Conservation (phyloP, 2,113 vertebrate genomes). For the Paedocypris sp. region DNA sequence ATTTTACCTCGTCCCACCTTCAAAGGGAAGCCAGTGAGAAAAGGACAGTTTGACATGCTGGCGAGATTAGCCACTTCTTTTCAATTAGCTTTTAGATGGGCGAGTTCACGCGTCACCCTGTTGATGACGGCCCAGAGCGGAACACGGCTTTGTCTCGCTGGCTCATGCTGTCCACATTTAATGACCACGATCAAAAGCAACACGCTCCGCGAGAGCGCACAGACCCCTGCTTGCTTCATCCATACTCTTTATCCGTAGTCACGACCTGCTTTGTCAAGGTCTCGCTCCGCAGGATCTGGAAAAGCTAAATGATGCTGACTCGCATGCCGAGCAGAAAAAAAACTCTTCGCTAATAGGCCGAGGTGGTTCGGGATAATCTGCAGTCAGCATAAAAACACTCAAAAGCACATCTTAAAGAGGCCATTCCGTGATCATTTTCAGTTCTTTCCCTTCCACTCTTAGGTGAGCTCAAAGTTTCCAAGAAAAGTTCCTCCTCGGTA, state of each 20-base stretch:
- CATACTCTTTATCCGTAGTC: background rate
- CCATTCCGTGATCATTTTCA: background rate
- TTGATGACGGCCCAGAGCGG: conserved; percentile 24
- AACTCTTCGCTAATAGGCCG: background rate
- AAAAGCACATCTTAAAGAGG: background rate
- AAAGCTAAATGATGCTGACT: conserved; percentile 12
- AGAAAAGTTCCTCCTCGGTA: too few species aligned
- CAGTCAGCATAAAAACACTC: conserved; percentile 1
- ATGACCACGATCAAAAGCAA: conserved; percentile 27
- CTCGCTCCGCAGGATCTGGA: conserved; percentile 8
- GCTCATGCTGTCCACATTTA: background rate
- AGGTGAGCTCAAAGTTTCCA: background rate
- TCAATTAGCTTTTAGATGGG: conserved; percentile 30
- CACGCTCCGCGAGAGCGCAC: background rate
- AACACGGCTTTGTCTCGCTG: conserved; percentile 6
- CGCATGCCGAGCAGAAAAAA: conserved; percentile 1
- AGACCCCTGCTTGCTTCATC: background rate
- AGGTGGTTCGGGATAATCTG: background rate
- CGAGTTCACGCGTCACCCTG: conserved; percentile 8
- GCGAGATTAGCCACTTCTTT: conserved; percentile 37
- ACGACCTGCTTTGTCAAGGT: background rate
- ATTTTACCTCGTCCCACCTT: conserved; percentile 39
- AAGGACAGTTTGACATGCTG: conserved; percentile 39
- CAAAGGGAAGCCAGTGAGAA: conserved; percentile 27
- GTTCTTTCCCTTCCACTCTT: background rate